These are phyloP conservation scores for Lycia hirtaria DNA, from an alignment of 2,888 invertebrate genomes.

Conservation along the genomic window DNA sequence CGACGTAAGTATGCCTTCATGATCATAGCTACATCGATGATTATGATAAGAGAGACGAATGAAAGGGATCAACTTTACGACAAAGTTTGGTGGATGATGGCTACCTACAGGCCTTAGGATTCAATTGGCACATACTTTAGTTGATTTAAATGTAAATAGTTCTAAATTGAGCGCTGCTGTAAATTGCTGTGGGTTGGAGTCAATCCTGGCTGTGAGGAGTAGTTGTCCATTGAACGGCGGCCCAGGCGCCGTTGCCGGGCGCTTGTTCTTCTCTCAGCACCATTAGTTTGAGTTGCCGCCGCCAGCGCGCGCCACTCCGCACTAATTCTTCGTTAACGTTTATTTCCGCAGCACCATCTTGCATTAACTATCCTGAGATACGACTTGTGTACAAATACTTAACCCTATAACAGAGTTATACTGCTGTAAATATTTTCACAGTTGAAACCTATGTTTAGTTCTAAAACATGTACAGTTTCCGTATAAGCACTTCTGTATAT, in stretches of 20 bases:
- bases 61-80: slow-evolving; percentile 80
- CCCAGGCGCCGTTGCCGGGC: slow-evolving; percentile 55
- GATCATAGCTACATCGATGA: slow-evolving; percentile 49
- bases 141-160: slow-evolving; percentile 83
- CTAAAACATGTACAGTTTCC: slow-evolving; percentile 87
- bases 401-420: slow-evolving; percentile 75
- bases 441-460: slow-evolving; percentile 84
- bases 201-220: slow-evolving; percentile 85
- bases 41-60: slow-evolving; percentile 74
- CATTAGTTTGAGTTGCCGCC: slow-evolving; percentile 89
- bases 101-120: slow-evolving; percentile 85
- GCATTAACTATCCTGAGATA: slow-evolving; percentile 83
- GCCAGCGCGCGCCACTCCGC: slow-evolving; percentile 82
- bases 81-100: slow-evolving; percentile 85
- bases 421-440: slow-evolving; percentile 85
- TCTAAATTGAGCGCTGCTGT: slow-evolving; percentile 83
- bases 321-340: slow-evolving; percentile 81
- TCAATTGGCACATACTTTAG: slow-evolving; percentile 84
- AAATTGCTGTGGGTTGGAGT: slow-evolving; percentile 80
- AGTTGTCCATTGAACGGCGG: slow-evolving; percentile 79
- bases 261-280: slow-evolving; percentile 90
- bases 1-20: slow-evolving; percentile 93
- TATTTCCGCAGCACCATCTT: slow-evolving; percentile 86
- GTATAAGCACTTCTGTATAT: slow-evolving; percentile 86
- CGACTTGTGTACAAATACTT: slow-evolving; percentile 81